Conservation (phyloP, 1,140 invertebrate species). For the Achroia grisella region DNA sequence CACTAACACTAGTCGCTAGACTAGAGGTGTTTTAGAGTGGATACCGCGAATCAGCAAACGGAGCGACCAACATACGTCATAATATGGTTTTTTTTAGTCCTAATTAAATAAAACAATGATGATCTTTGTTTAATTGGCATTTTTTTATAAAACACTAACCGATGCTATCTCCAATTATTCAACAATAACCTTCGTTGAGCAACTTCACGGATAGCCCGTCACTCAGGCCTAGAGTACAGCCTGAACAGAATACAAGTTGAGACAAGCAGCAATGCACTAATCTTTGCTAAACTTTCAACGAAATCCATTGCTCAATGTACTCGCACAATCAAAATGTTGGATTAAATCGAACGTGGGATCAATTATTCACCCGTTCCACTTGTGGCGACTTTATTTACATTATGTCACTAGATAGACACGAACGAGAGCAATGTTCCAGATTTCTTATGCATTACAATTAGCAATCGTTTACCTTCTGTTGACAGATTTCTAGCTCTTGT, state of each 20-base stretch:
- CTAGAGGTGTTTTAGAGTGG: too few relatives aligned
- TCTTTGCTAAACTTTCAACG: not conserved
- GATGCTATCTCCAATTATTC: slow-evolving; percentile 13
- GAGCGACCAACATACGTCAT: not conserved
- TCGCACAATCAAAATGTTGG: slow-evolving; percentile 13
- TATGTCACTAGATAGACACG: slow-evolving; percentile 25
- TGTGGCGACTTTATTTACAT: slow-evolving; percentile 20
- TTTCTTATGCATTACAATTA: slow-evolving; percentile 24
- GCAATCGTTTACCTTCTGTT: slow-evolving; percentile 14
- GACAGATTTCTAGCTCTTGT: slow-evolving; percentile 12
- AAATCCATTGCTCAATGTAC: slow-evolving; percentile 10
- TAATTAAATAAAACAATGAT: not conserved
- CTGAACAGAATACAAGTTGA: slow-evolving; percentile 16
- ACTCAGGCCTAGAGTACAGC: slow-evolving; percentile 2
- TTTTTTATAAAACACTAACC: too few relatives aligned
- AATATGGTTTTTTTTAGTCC: not conserved
- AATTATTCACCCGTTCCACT: slow-evolving; percentile 50
- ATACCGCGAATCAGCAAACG: too few relatives aligned
- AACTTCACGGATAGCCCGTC: slow-evolving; percentile 14
- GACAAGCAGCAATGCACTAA: slow-evolving; percentile 14
- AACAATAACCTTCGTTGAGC: slow-evolving; percentile 12
- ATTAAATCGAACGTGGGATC: slow-evolving; percentile 57
- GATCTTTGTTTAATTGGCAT: too few relatives aligned
- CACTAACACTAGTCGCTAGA: too few relatives aligned
- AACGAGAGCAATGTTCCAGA: slow-evolving; percentile 22